Percentiles rank a stretch among this genome's conserved stretches.
Conservation (phyloP, 1,140 invertebrate genomes). For the Dendrolimus punctatus region DNA sequence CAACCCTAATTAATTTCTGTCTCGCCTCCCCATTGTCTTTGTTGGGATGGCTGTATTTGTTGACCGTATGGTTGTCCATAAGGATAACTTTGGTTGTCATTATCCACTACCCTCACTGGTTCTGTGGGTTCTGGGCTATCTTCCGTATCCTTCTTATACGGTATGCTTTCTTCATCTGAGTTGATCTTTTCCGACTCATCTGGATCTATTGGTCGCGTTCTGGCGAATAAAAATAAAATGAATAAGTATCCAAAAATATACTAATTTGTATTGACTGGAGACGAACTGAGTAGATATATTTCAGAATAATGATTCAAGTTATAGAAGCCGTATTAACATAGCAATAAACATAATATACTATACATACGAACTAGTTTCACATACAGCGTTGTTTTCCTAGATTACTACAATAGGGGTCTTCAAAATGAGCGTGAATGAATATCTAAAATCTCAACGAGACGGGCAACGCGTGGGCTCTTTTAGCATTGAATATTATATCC, state of each 20-base stretch:
- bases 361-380: no score
- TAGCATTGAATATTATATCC: no score
- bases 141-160: constrained; percentile 60
- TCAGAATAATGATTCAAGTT: no score
- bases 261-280: neutral
- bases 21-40: constrained; percentile 45
- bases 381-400: no score
- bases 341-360: no score
- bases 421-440: no score
- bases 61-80: constrained; percentile 23
- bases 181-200: constrained; percentile 57
- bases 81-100: constrained; percentile 18
- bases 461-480: no score
- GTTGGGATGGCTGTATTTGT: constrained; percentile 10
- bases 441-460: no score
- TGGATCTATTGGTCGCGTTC: constrained; percentile 44
- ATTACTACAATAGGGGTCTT: no score
- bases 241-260: constrained; percentile 1
- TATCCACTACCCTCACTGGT: constrained; percentile 30
- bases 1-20: constrained; percentile 55
- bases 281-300: no score
- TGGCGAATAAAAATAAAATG: constrained; percentile 18
- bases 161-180: constrained; percentile 60
- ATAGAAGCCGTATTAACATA: no score
- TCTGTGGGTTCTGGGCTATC: constrained; percentile 53